Percentiles rank a stretch among this genome's conserved stretches.
phyloP scores from a whole-genome alignment of 1,140 invertebrate species.

The Drosophila santomea region DNA sequence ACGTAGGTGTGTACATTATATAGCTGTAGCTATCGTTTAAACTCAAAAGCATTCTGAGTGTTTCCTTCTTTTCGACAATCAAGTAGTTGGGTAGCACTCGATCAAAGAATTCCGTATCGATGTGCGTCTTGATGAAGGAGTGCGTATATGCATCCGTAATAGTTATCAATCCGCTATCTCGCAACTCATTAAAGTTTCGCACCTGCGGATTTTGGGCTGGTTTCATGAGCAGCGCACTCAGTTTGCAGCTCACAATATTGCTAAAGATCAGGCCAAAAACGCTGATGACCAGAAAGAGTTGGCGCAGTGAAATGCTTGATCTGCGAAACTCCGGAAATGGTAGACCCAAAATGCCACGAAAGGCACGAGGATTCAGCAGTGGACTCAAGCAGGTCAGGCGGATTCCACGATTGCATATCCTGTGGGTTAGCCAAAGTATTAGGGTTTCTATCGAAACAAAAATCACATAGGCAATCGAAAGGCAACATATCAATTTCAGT shows the following conservation, averaged over 20 bases:
- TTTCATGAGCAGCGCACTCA: conserved; percentile 43
- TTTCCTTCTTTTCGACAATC: neutral
- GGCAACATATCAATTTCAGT: neutral
- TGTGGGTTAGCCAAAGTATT: neutral
- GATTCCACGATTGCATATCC: neutral
- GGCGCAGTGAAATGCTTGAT: conserved; percentile 10
- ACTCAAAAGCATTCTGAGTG: neutral
- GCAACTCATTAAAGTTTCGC: conserved; percentile 26
- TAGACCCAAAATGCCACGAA: conserved; percentile 37
- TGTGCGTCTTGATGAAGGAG: neutral
- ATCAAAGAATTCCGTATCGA: neutral
- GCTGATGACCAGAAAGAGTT: conserved; percentile 33
- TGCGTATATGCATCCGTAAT: neutral
- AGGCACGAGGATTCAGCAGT: conserved; percentile 33
- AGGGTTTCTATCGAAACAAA: conserved; percentile 33
- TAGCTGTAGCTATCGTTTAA: conserved; percentile 15
- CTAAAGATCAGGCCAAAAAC: conserved; percentile 36
- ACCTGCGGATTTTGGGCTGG: neutral
- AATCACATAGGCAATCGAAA: conserved; percentile 8
- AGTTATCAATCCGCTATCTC: conserved; percentile 25
- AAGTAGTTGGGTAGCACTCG: neutral
- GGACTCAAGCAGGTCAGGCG: neutral
- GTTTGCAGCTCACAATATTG: conserved; percentile 31
- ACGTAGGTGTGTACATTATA: neutral
- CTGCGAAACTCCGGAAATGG: conserved; percentile 7